Base-by-base conservation (phyloP, 2,113 vertebrate species). In the Anolis carolinensis region DNA sequence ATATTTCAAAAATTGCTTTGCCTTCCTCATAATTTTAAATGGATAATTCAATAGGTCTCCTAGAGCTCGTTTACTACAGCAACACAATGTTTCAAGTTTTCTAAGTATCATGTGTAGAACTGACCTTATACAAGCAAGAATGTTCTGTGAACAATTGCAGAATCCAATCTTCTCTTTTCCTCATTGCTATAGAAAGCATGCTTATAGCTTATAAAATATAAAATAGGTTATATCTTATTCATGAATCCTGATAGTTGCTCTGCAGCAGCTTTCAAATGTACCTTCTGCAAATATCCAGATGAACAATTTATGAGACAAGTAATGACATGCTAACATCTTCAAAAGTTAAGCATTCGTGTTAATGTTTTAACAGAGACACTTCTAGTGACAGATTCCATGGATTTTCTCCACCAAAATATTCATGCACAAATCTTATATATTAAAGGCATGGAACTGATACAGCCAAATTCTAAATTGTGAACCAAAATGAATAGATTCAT, bases 341-440 rank as follows among this genome's bases (percentile, higher is more conserved):
- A 90, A 32, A 86, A 95, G 90, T 93, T 89, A 93, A 93, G 92
- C 89, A 86, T 93, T 92, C 86, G 84, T 86, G 85, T 95, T 91
- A 94, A 94, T 95, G 92, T 94, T 95, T 93, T 74, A 95, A 87
- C 85, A 84, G 91, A 86, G 88, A 89, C 92, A 87, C 88, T 92
- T 86, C 65, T 18, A 88, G 83, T 78, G 90, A 88, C 88, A 92
- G 90, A 27, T 68, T 9, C 82, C 32, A 30, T 89, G 89, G 89
- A 75, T 14, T 3, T 59, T 81, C 86, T 80, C 21, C 25, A 68
- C 65, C 27, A n/a, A 30, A 68, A 30, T 25, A 68, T 27, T 25
- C 55, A 59, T 59, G 55, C 11, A 14, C 13, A 59, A 59, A 59
- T 59, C 1, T 18, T 59, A 59, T 59, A 18, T 59, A 59, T 59